phyloP scores from a whole-genome alignment of 1,140 invertebrate species.

The Hylyphantes graminicola region DNA sequence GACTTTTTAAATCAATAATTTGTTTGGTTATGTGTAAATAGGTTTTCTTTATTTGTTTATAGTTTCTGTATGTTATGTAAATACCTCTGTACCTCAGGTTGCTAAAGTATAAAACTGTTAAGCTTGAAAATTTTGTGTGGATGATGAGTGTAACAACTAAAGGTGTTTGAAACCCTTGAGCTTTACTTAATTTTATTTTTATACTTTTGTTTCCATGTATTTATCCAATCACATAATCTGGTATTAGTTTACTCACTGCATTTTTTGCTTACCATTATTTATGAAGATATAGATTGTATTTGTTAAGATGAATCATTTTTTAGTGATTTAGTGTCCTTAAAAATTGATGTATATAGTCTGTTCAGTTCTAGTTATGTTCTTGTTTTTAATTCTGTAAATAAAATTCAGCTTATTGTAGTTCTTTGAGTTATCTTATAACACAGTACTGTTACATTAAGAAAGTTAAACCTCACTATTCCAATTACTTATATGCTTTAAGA shows the following conservation, averaged over 20 bases:
- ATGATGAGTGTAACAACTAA: background rate
- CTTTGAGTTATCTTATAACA: no score
- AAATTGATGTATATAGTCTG: background rate
- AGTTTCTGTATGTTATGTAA: constrained; percentile 34
- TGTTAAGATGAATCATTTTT: constrained; percentile 44
- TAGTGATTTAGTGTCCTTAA: background rate
- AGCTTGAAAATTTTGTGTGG: constrained; percentile 43
- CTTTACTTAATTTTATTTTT: constrained; percentile 35
- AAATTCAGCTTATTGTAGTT: background rate
- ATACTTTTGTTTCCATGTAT: constrained; percentile 32
- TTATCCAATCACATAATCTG: background rate
- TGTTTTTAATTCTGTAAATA: constrained; percentile 46
- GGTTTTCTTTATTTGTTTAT: constrained; percentile 16
- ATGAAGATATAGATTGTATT: constrained; percentile 30
- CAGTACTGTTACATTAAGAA: no score
- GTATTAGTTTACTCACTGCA: background rate
- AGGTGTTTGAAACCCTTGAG: constrained; percentile 31
- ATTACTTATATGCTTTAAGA: no score
- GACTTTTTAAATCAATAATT: background rate
- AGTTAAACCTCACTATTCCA: no score
- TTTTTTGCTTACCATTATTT: constrained; percentile 40
- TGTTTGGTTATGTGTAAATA: constrained; percentile 23
- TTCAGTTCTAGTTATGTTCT: constrained; percentile 36
- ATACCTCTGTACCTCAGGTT: constrained; percentile 52
- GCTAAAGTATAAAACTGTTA: constrained; percentile 58